These are phyloP conservation scores for Cephalopterus ornatus DNA, from an alignment of 2,113 vertebrate genomes.

Conservation along the genomic window DNA sequence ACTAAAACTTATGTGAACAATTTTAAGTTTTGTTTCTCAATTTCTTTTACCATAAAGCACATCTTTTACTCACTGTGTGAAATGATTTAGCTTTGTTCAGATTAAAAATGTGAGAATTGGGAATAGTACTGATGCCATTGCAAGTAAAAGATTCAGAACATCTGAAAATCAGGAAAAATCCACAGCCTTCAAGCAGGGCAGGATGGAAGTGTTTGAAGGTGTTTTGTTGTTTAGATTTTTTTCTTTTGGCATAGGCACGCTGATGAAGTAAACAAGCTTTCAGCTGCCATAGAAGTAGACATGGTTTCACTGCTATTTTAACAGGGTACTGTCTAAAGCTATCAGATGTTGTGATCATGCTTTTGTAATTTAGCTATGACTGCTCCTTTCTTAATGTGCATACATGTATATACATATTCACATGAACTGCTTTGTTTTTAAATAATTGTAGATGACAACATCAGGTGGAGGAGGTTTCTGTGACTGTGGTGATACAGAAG, in stretches of 20 bases:
- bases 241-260: neutral
- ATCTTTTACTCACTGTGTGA: neutral
- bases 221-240: neutral
- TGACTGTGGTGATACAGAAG: conserved; percentile 96
- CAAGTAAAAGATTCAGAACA: neutral
- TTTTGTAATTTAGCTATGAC: neutral
- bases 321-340: neutral
- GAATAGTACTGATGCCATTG: neutral
- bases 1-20: neutral
- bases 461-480: conserved; percentile 96
- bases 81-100: neutral
- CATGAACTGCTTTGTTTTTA: neutral
- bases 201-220: neutral
- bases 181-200: neutral
- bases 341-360: neutral
- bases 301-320: neutral
- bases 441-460: conserved; percentile 89
- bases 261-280: neutral
- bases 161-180: neutral
- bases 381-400: neutral
- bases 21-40: neutral
- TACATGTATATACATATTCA: neutral
- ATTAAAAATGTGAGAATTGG: neutral
- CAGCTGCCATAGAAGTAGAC: neutral
- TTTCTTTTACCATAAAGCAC: neutral